These are phyloP conservation scores for Zelleria hepariella DNA, from an alignment of 2,888 invertebrate genomes.

Conservation along the genomic window DNA sequence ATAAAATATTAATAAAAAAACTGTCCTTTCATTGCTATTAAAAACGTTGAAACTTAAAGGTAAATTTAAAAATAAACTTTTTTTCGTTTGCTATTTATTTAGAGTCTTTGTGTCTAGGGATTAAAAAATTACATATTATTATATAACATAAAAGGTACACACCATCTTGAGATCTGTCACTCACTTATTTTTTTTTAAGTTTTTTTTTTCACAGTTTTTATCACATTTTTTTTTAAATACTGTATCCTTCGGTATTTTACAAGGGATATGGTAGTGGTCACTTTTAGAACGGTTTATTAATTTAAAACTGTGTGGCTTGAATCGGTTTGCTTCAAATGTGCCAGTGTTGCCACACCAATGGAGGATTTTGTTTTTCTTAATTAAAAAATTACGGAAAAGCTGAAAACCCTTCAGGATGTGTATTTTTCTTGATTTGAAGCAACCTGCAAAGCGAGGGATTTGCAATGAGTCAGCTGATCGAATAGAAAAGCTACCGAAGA, in stretches of 20 bases:
- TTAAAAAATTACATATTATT: constrained; percentile 43
- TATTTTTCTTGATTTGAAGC: constrained; percentile 52
- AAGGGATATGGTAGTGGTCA: constrained; percentile 24
- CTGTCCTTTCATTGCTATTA: constrained; percentile 10
- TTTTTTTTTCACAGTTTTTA: constrained; percentile 57
- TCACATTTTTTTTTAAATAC: constrained; percentile 64
- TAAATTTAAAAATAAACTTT: constrained; percentile 21
- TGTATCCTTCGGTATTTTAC: constrained; percentile 45
- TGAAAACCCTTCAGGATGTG: constrained; percentile 50
- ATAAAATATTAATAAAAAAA: constrained; percentile 12
- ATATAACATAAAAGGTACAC: constrained; percentile 21
- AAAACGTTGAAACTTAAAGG: constrained; percentile 13
- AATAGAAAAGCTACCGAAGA: too few species aligned
- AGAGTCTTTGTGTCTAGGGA: constrained; percentile 42
- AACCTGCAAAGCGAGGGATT: constrained; percentile 30
- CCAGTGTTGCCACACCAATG: constrained; percentile 36
- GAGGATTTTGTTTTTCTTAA: constrained; percentile 27
- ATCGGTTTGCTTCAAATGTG: constrained; percentile 10
- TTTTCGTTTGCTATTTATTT: constrained; percentile 27
- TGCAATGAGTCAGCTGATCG: too few species aligned
- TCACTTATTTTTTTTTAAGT: constrained; percentile 53
- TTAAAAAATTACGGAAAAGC: constrained; percentile 33
- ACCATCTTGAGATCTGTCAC: constrained; percentile 65
- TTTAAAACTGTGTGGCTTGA: background rate
- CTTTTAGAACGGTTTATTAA: constrained; percentile 21